phyloP scores from a whole-genome alignment of 1,140 invertebrate genomes.

The Macrotrachela quadricornifera region DNA sequence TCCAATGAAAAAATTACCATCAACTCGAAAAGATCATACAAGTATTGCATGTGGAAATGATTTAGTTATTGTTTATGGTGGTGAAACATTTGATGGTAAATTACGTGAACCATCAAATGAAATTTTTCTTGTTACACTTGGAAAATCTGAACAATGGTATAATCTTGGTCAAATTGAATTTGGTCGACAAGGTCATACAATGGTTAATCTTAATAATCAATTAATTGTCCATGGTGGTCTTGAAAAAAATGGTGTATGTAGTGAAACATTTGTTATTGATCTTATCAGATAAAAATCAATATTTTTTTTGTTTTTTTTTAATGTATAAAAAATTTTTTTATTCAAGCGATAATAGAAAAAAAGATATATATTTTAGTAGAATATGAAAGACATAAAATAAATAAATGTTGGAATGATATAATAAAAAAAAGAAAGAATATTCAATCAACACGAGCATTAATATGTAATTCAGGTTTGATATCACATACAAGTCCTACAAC shows the following conservation, averaged over 20 bases:
- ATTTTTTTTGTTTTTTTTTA: too few species aligned
- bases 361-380: too few species aligned
- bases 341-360: too few species aligned
- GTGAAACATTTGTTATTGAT: too few species aligned
- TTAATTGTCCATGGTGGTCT: slow-evolving; percentile 22
- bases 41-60: slow-evolving; percentile 11
- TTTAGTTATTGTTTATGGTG: slow-evolving; percentile 21
- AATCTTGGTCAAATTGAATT: slow-evolving; percentile 14
- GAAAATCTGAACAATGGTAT: slow-evolving; percentile 12
- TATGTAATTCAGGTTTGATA: too few species aligned
- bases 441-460: too few species aligned
- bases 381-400: too few species aligned
- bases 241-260: background rate
- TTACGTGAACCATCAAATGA: slow-evolving; percentile 19
- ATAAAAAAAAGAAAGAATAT: too few species aligned
- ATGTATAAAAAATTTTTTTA: too few species aligned
- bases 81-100: slow-evolving; percentile 25
- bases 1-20: slow-evolving; percentile 16
- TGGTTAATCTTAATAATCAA: slow-evolving; percentile 12
- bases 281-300: too few species aligned
- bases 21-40: slow-evolving; percentile 19
- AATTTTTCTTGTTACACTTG: slow-evolving; percentile 16
- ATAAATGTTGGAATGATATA: too few species aligned
- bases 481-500: too few species aligned
- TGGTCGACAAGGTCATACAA: slow-evolving; percentile 19